These are phyloP conservation scores for Bagarius yarrelli DNA, from an alignment of 2,113 vertebrate species.

Conservation along the genomic window DNA sequence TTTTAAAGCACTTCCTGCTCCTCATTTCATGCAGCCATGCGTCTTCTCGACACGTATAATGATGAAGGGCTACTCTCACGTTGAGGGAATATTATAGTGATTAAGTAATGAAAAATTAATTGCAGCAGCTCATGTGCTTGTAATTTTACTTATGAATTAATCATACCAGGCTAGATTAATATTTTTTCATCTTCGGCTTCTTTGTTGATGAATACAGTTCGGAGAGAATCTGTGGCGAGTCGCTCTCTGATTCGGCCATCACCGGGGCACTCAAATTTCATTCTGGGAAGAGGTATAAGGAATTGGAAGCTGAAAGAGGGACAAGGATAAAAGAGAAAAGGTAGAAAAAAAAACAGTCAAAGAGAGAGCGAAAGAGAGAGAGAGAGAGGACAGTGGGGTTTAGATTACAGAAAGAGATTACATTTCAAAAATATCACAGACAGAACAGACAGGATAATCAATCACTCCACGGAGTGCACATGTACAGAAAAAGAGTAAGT, in stretches of 20 bases:
- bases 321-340: not conserved
- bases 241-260: not conserved
- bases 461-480: constrained; percentile 62
- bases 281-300: constrained; percentile 17
- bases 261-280: constrained; percentile 5
- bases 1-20: constrained; percentile 47
- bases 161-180: constrained; percentile 36
- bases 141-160: constrained; percentile 44
- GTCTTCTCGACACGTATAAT: constrained; percentile 38
- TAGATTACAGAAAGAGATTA: constrained; percentile 63
- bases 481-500: constrained; percentile 33
- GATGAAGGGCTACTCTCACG: constrained; percentile 40
- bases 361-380: constrained; percentile 27
- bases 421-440: constrained; percentile 68
- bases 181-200: constrained; percentile 19
- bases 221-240: not conserved
- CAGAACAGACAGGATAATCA: constrained; percentile 73
- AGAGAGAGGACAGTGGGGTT: constrained; percentile 49
- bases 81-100: constrained; percentile 45
- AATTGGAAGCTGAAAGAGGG: not conserved
- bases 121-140: constrained; percentile 30
- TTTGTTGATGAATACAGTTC: constrained; percentile 1
- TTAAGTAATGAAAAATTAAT: constrained; percentile 50
- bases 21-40: constrained; percentile 41
- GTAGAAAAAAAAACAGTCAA: not conserved